A percentile compares a stretch with the other conserved stretches of the same genome.
Evolutionary conservation across 92 coral and sea anemone species (phyloP).

Genomic region (Porites lobata): DNA sequence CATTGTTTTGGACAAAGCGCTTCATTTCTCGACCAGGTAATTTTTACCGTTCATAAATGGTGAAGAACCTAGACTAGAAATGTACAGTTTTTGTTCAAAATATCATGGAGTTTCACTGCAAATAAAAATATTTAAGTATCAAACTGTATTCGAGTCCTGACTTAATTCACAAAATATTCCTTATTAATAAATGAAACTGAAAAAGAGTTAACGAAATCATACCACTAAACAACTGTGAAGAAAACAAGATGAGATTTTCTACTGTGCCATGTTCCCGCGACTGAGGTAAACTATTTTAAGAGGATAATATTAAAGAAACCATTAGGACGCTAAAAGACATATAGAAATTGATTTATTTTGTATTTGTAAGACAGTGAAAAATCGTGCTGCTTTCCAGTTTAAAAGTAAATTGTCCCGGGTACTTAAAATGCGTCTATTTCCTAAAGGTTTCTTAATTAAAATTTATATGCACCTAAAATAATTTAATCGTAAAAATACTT

Average conservation of each 20-base stretch:
- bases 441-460: constrained; percentile 7
- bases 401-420: background rate
- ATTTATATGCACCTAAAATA: background rate
- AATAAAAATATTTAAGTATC: too few relatives aligned
- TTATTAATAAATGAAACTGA: too few relatives aligned
- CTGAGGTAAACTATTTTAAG: background rate
- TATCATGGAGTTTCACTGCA: too few relatives aligned
- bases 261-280: constrained; percentile 31
- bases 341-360: background rate
- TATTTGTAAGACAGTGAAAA: background rate
- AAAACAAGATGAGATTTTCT: constrained; percentile 6
- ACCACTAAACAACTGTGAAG: background rate
- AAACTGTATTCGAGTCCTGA: too few relatives aligned
- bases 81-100: too few relatives aligned
- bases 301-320: constrained; percentile 5
- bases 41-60: too few relatives aligned
- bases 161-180: too few relatives aligned
- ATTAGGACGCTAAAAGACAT: background rate
- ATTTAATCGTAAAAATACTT: background rate
- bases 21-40: too few relatives aligned
- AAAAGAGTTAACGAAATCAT: background rate
- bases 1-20: too few relatives aligned
- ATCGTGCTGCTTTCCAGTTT: background rate
- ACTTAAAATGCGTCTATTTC: background rate
- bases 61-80: too few relatives aligned